Percentiles rank a stretch among this genome's conserved stretches.
Evolutionary conservation across 1,140 invertebrate genomes (phyloP).

Genomic region (Drosophila pseudoobscura): DNA sequence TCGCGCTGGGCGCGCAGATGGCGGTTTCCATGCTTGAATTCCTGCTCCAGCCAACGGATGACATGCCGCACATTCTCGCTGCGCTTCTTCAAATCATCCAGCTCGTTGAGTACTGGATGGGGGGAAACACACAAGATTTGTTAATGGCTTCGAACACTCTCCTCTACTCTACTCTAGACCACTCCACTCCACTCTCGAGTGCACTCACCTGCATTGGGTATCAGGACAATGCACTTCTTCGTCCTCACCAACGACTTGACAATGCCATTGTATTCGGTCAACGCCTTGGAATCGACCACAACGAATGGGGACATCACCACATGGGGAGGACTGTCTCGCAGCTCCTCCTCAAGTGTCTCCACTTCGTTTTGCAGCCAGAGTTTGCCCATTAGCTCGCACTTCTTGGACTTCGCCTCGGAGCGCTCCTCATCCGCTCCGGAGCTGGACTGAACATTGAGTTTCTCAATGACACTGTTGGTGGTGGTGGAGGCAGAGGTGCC

Average conservation of each 20-base stretch:
- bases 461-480: constrained; percentile 79
- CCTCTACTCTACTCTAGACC: not conserved
- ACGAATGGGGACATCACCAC: constrained; percentile 89
- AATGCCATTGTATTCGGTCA: constrained; percentile 88
- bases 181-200: not conserved
- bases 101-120: constrained; percentile 90
- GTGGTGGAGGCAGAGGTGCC: constrained; percentile 76
- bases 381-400: constrained; percentile 87
- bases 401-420: constrained; percentile 84
- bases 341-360: constrained; percentile 86
- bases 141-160: not conserved
- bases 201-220: constrained; percentile 90
- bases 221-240: constrained; percentile 91
- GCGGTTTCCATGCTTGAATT: constrained; percentile 92
- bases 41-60: constrained; percentile 94
- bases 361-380: constrained; percentile 91
- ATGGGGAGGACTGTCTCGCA: constrained; percentile 71
- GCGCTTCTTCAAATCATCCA: constrained; percentile 93
- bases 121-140: not conserved
- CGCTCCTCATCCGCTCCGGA: constrained; percentile 80
- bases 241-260: constrained; percentile 91
- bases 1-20: constrained; percentile 92
- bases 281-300: constrained; percentile 89
- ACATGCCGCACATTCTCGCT: constrained; percentile 91
- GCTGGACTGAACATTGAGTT: constrained; percentile 74